Evolutionary conservation across 2,888 invertebrate species (phyloP).

Genomic region (Tetanocera ferruginea): DNA sequence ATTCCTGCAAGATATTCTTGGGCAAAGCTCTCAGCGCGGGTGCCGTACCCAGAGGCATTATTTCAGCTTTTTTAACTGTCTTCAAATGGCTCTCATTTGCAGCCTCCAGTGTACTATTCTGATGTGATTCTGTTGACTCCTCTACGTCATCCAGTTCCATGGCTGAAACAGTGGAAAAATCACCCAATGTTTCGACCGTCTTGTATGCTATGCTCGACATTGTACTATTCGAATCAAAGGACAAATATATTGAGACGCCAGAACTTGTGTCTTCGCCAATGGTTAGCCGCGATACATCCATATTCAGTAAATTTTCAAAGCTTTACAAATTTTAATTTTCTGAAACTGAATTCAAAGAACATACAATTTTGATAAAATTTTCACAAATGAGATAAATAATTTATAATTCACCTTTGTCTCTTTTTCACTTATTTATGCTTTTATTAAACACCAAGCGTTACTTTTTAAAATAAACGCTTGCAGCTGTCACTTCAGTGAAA

Average conservation of each 20-base stretch:
- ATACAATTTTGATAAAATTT: not conserved
- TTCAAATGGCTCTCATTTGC: constrained; percentile 42
- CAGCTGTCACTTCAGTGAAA: constrained; percentile 7
- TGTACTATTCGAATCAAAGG: constrained; percentile 62
- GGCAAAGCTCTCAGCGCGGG: constrained; percentile 56
- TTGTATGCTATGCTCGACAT: constrained; percentile 52
- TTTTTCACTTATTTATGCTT: not conserved
- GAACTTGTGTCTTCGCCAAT: not conserved
- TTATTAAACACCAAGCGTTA: constrained; percentile 15
- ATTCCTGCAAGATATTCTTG: constrained; percentile 58
- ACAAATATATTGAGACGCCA: constrained; percentile 59
- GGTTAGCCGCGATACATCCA: constrained; percentile 53
- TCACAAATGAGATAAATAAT: not conserved
- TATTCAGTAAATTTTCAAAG: constrained; percentile 20
- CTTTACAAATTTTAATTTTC: not conserved
- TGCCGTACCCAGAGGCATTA: constrained; percentile 4
- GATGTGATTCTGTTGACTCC: constrained; percentile 34
- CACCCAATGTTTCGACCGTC: constrained; percentile 46
- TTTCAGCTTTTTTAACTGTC: constrained; percentile 42
- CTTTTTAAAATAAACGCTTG: constrained; percentile 28
- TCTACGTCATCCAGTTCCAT: constrained; percentile 37
- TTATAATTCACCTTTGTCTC: too few species aligned
- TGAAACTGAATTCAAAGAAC: constrained; percentile 1
- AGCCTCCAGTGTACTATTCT: constrained; percentile 55
- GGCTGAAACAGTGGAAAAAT: not conserved